Evolutionary conservation across 2,888 invertebrate genomes (phyloP), one percentile per base, ranked within the genome.

Genomic region (Andrena dorsata): DNA sequence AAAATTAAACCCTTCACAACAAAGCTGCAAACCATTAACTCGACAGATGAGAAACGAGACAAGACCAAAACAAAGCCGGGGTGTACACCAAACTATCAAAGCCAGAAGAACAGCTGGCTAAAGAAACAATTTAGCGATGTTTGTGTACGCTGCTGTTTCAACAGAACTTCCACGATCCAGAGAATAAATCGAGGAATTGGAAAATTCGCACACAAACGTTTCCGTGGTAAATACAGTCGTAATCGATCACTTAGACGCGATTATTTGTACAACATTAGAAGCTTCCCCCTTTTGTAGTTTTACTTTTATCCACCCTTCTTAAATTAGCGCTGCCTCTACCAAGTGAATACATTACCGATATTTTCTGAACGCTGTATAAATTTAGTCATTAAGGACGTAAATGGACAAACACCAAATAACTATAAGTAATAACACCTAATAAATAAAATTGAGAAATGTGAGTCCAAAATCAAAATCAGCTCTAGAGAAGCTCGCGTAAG

Each of bases 91-190:
- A 51, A 51, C 20, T 51, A 51, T 51, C 51, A 20, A 51, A 51
- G 51, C 51, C 20, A 51, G 51, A 51, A 51, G 51, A 51, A 51
- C n/a, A 51, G 20, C 51, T 20, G 51, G 8, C 51, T n/a, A 51
- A 20, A 51, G 20, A 51, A 51, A 51, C n/a, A 51, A 20, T 51
- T 51, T 20, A n/a, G 51, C 51, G 51, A 20, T 51, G 20, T 51
- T 51, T 51, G 20, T 51, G 20, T 20, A 20, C 6, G 20, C 20
- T 20, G 20, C n/a, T 6, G 51, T 51, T 51, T 51, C 51, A 20
- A 20, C 56, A 23, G 56, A 23, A 23, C 56, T 23, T 5, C 56
- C 56, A 56, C 41, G 41, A 8, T 51, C 51, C 51, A 51, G 51
- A 20, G 20, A 20, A n/a, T n/a, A 51, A 20, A 51, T 20, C 8